Evolutionary conservation across 2,113 vertebrate genomes (phyloP), one percentile per base, ranked within the genome.

Genomic region (Glaucomys volans): DNA sequence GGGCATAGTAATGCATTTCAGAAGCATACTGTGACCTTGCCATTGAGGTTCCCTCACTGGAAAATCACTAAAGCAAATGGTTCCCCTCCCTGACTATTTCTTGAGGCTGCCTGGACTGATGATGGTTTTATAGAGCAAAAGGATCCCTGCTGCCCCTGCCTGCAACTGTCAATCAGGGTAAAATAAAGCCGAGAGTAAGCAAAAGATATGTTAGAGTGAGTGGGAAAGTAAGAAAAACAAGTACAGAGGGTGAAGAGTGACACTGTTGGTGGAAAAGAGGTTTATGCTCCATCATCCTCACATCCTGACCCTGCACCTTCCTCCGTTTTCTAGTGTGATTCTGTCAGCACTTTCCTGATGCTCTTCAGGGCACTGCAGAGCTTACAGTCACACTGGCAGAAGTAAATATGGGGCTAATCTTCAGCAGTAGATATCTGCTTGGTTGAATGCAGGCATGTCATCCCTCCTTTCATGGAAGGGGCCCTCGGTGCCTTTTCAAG

Each of bases 401-500:
- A 99, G 98, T 98, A 98, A 44, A 76, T 95, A 82, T 98, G 98
- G 7, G 98, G 98, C 96, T 95, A 98, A 99, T 99, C 98, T 97
- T 98, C 99, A 67, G 30, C 32, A 35, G 30, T 35, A 66, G 64
- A 22, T 5, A 57, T 4, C 54, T 57, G 54, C 20, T 57, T 57
- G 18, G 54, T 57, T 57, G 54, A 22, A 57, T 22, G 22, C 20
- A 57, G 20, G 17, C 20, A 57, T 57, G 4, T 20, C 35, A 32
- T 47, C 40, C 17, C 98, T 98, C 94, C 30, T 99, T 98, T 84
- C 98, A 98, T 44, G 98, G 98, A 99, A 99, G 94, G 98, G 99
- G 97, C 99, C 98, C 95, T 98, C 99, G 97, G 98, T 99, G 62
- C 98, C n/a, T 94, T 99, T 98, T 57, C 42, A 99, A 98, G 98